A percentile compares a stretch with the other conserved stretches of the same genome.
These are phyloP conservation scores for Drosophila chauvacae DNA, from an alignment of 1,140 invertebrate species.

Conservation along the genomic window DNA sequence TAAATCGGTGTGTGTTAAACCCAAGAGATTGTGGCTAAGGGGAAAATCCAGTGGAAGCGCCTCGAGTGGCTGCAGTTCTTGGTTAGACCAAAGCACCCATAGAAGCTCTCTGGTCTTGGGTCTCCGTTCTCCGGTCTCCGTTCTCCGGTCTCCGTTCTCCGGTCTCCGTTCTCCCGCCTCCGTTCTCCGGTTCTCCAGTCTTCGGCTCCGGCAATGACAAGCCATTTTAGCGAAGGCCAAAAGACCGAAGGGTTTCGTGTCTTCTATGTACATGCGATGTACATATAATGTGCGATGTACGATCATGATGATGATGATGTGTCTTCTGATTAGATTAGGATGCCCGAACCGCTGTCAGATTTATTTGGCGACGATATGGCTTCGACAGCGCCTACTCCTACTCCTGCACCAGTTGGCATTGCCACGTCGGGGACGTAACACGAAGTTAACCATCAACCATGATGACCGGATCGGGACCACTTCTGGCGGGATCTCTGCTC, in stretches of 20 bases:
- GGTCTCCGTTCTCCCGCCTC: neutral
- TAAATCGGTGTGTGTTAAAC: constrained; percentile 35
- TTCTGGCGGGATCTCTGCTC: constrained; percentile 6
- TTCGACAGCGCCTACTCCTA: neutral
- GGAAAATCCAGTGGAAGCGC: constrained; percentile 19
- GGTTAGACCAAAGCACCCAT: neutral
- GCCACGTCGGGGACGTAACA: constrained; percentile 41
- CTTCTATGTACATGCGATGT: constrained; percentile 8
- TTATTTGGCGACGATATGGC: constrained; percentile 34
- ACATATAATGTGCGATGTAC: neutral
- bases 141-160: neutral
- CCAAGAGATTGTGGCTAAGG: constrained; percentile 26
- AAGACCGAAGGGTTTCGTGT: constrained; percentile 10
- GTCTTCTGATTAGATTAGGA: constrained; percentile 54
- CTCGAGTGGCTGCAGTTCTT: constrained; percentile 19
- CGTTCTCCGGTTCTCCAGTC: neutral
- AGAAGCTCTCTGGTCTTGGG: neutral
- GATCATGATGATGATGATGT: constrained; percentile 1
- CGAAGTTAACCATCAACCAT: constrained; percentile 3
- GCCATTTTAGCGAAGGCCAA: neutral
- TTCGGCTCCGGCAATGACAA: constrained; percentile 22
- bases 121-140: neutral
- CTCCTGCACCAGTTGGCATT: constrained; percentile 33
- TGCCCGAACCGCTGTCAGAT: constrained; percentile 33
- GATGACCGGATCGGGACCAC: constrained; percentile 12